phyloP scores from a whole-genome alignment of 2,113 vertebrate species.

The Accipiter virgatus region DNA sequence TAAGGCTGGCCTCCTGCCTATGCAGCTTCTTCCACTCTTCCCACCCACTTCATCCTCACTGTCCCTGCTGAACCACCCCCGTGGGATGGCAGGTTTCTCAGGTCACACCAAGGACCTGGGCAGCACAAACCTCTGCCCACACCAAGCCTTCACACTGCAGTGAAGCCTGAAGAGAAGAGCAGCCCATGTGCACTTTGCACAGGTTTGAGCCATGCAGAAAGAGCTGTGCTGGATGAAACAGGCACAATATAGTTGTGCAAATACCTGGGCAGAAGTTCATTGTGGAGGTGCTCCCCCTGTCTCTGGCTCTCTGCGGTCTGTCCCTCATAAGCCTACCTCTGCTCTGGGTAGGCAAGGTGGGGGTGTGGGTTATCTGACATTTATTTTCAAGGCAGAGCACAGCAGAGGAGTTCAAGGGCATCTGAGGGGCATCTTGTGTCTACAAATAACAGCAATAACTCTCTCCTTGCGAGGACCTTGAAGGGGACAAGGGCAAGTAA shows the following conservation, averaged over 20 bases:
- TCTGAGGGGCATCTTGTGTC: neutral
- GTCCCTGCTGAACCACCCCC: neutral
- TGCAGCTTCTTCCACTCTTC: neutral
- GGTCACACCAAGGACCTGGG: neutral
- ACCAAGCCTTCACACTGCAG: neutral
- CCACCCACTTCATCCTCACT: neutral
- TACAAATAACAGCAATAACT: neutral
- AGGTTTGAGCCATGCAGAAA: neutral
- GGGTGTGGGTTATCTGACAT: too few species aligned
- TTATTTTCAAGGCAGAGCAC: neutral
- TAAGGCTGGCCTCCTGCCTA: neutral
- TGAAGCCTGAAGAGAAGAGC: neutral
- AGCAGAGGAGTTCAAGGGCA: neutral
- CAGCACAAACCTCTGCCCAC: neutral
- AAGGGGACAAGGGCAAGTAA: neutral
- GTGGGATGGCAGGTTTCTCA: neutral
- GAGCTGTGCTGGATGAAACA: neutral
- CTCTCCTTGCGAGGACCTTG: neutral
- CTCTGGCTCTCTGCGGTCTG: neutral
- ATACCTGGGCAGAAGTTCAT: neutral
- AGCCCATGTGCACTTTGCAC: neutral
- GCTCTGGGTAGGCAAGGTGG: accelerated
- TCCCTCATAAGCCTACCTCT: neutral
- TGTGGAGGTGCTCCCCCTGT: neutral
- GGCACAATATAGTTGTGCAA: neutral